phyloP scores from a whole-genome alignment of 1,140 invertebrate genomes.

The Aphelinus atriplicis region DNA sequence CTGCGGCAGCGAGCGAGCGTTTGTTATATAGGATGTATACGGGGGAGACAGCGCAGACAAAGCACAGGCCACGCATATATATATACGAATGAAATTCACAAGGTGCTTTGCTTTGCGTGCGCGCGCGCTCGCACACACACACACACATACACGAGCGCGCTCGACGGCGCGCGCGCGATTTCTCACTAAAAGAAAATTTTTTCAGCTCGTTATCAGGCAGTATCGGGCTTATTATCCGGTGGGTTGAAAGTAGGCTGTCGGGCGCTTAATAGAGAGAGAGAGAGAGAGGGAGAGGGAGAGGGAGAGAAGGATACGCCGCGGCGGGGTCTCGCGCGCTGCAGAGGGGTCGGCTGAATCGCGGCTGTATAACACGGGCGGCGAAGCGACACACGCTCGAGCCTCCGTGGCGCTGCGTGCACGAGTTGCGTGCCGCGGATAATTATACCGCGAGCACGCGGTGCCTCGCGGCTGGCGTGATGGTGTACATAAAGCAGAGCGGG shows the following conservation, averaged over 20 bases:
- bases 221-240: no score
- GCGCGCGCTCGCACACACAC: no score
- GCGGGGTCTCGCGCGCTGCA: no score
- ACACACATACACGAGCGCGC: no score
- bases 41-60: background rate
- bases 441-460: constrained; percentile 52
- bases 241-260: no score
- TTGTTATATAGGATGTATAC: constrained; percentile 1
- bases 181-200: constrained; percentile 16
- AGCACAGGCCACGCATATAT: background rate
- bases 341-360: no score
- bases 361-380: background rate
- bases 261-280: no score
- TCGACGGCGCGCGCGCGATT: background rate
- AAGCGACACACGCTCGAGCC: background rate
- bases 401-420: background rate
- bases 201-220: background rate
- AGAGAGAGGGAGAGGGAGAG: no score
- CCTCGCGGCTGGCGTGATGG: constrained; percentile 41
- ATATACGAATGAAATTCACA: no score
- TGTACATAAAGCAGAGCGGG: constrained; percentile 34
- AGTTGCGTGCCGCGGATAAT: constrained; percentile 61
- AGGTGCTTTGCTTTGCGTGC: no score
- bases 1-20: background rate
- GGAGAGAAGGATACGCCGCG: no score